These are phyloP conservation scores for Bryconaethiops microstoma DNA, from an alignment of 2,797 vertebrate genomes.

Conservation along the genomic window DNA sequence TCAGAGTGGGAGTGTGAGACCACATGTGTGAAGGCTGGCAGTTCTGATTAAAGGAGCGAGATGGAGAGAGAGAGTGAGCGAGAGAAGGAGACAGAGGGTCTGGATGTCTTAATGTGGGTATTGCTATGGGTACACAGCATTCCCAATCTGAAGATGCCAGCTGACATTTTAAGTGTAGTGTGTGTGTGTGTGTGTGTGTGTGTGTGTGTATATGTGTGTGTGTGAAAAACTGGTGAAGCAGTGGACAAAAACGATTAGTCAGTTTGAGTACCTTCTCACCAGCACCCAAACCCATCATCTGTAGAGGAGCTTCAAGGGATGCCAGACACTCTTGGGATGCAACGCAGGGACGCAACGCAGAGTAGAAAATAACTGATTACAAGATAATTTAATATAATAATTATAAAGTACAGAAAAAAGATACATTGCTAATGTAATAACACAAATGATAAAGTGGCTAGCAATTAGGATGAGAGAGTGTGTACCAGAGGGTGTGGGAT, in stretches of 20 bases:
- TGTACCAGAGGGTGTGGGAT: too few species aligned
- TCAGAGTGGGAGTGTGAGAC: conserved; percentile 17
- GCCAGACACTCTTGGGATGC: not conserved
- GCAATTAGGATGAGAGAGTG: too few species aligned
- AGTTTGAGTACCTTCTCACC: not conserved
- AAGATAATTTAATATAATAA: too few species aligned
- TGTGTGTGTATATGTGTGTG: not conserved
- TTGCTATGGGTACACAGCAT: conserved; percentile 71
- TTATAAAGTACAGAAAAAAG: too few species aligned
- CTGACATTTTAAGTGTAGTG: conserved; percentile 72
- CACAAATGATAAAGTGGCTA: too few species aligned
- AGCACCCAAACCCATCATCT: not conserved
- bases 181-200: not conserved
- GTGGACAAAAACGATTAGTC: not conserved
- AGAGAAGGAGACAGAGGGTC: not conserved
- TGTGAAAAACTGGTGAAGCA: conserved; percentile 67
- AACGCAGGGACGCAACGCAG: too few species aligned
- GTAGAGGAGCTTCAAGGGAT: not conserved
- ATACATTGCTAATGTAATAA: too few species aligned
- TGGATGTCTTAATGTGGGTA: conserved; percentile 55
- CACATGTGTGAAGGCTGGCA: conserved; percentile 15
- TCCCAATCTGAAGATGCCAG: conserved; percentile 73
- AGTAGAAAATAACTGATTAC: too few species aligned
- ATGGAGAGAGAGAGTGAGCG: not conserved
- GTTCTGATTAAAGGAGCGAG: not conserved